Conservation (phyloP, 2,797 vertebrate species). For the Alauda arvensis region DNA sequence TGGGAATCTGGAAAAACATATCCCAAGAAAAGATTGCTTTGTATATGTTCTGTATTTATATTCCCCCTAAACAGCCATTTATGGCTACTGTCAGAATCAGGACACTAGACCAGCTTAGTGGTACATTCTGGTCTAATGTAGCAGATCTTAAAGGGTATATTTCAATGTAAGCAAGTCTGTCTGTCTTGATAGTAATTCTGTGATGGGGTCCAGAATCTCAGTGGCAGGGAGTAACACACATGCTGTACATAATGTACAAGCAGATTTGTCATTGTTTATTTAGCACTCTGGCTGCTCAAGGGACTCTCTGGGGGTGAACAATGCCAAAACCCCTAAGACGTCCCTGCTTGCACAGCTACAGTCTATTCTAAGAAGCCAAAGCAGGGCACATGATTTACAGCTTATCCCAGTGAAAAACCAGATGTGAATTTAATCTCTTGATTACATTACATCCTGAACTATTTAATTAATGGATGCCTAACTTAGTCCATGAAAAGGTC, state of each 20-base stretch:
- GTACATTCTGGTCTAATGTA: neutral
- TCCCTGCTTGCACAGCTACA: conserved; percentile 10
- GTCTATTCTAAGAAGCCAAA: conserved; percentile 27
- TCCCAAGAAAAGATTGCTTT: neutral
- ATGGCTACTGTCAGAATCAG: conserved; percentile 23
- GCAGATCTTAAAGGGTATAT: neutral
- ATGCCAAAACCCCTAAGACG: conserved; percentile 33
- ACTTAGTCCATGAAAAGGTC: conserved; percentile 54
- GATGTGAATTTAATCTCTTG: conserved; percentile 63
- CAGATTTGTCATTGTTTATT: conserved; percentile 62
- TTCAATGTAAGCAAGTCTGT: conserved; percentile 37
- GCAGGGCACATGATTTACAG: conserved; percentile 51
- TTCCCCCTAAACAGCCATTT: conserved; percentile 1
- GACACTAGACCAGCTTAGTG: neutral
- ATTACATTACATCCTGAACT: conserved; percentile 62
- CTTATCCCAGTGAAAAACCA: conserved; percentile 46
- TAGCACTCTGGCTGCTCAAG: conserved; percentile 50
- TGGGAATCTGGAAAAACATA: neutral
- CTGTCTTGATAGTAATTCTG: conserved; percentile 34
- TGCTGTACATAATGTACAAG: conserved; percentile 53
- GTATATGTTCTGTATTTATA: neutral
- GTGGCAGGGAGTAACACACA: conserved; percentile 22
- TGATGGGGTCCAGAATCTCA: conserved; percentile 29
- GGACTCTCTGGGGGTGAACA: conserved; percentile 23
- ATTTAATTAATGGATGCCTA: conserved; percentile 64